phyloP scores from a whole-genome alignment of 2,888 invertebrate genomes.

The Zhuqinia jingwanae region DNA sequence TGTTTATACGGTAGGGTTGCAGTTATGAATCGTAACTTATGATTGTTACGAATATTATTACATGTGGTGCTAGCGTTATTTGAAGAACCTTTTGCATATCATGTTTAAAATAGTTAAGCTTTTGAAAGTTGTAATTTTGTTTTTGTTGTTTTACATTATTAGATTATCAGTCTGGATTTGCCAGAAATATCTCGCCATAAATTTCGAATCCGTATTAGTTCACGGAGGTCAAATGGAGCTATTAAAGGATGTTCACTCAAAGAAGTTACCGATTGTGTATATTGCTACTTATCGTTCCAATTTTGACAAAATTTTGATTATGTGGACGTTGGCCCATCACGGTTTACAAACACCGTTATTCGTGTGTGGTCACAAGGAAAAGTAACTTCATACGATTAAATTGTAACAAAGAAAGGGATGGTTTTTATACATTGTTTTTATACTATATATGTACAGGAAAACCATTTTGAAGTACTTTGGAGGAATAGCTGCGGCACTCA shows the following conservation, averaged over 20 bases:
- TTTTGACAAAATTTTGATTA: slow-evolving; percentile 80
- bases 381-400: slow-evolving; percentile 5
- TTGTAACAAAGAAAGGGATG: no score
- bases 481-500: background rate
- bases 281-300: slow-evolving; percentile 83
- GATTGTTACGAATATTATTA: no score
- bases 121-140: no score
- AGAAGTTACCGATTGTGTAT: slow-evolving; percentile 82
- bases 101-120: no score
- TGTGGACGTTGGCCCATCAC: slow-evolving; percentile 59
- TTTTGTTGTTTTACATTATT: no score
- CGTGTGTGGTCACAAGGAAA: slow-evolving; percentile 41
- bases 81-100: no score
- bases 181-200: slow-evolving; percentile 80
- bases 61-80: no score
- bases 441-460: background rate
- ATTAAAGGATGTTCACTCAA: slow-evolving; percentile 80
- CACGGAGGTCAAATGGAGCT: slow-evolving; percentile 81
- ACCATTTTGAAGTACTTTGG: slow-evolving; percentile 38
- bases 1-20: slow-evolving; percentile 19
- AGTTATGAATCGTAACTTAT: background rate
- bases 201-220: slow-evolving; percentile 81
- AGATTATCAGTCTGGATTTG: slow-evolving; percentile 78
- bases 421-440: no score
- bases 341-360: slow-evolving; percentile 65